Evolutionary conservation across 2,888 invertebrate species (phyloP), one percentile per base, ranked within the genome.

Genomic region (Amorpha juglandis): DNA sequence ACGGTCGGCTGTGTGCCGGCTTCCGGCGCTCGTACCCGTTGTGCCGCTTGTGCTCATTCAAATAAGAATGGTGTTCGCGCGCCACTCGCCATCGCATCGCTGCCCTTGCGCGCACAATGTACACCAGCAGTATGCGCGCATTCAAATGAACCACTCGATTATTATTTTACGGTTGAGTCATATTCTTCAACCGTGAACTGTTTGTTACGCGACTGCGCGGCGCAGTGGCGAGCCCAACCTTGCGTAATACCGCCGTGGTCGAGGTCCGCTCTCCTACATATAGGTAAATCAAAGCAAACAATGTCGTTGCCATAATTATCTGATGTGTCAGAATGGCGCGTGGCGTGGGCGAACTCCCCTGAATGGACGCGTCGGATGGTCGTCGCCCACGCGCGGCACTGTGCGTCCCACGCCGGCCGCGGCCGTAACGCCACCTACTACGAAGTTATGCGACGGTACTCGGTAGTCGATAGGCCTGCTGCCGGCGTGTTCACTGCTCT

Each of bases 41-140:
- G 75, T 11, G 27, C 27, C 27, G 27, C 1, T 27, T 55, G 55
- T 55, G 58, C 79, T 81, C 86, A 86, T 89, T 88, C 87, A 86
- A 88, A 89, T 88, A 86, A 80, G 82, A 87, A 87, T 87, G 85
- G 81, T 84, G 87, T 90, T 90, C 83, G 88, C 89, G 83, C 80
- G 80, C 73, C 75, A 16, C 9, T 55, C 3, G 38, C 35, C 38
- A 16, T 16, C 12, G 0, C 58, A 58, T n/a, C 38, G 16, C 21
- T 27, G 68, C 63, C 67, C 16, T 73, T 79, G 71, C 79, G 81
- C 81, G 80, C 78, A 84, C 80, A 82, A 84, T 81, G 78, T 78
- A 76, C 76, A 82, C 78, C 72, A 73, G 74, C 77, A 76, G 76
- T 78, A 73, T 74, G 73, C 72, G 75, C 72, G 75, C 75, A 78